Conservation (phyloP, 2,113 vertebrate genomes). For the Acanthochromis polyacanthus region DNA sequence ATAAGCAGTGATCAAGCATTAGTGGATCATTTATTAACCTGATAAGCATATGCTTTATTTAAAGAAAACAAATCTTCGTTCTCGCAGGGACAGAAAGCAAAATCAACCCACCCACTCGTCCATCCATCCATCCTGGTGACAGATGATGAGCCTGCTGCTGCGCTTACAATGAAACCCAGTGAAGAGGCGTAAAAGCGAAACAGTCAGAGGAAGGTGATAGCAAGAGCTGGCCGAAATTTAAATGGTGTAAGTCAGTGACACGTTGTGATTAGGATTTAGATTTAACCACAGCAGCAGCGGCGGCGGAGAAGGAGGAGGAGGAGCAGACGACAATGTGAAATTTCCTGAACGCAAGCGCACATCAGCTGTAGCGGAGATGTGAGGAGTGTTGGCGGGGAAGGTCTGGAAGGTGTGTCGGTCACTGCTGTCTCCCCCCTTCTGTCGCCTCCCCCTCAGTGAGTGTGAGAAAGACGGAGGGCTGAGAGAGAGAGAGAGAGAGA, state of each 20-base stretch:
- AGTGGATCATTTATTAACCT: too few relatives aligned
- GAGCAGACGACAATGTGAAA: slow-evolving; percentile 6
- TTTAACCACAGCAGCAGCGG: not conserved
- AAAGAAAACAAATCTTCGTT: too few relatives aligned
- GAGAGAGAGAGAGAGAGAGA: slow-evolving; percentile 43
- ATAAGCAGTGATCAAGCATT: not conserved
- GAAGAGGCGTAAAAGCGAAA: not conserved
- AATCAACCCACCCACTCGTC: not conserved
- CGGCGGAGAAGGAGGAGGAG: slow-evolving; percentile 1
- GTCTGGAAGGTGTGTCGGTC: slow-evolving; percentile 59
- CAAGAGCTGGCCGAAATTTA: not conserved
- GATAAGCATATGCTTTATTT: not conserved
- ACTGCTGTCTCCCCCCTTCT: slow-evolving; percentile 18
- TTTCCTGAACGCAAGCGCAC: slow-evolving; percentile 58
- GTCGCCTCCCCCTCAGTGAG: slow-evolving; percentile 8
- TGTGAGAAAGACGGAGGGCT: slow-evolving; percentile 9
- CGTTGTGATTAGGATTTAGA: not conserved
- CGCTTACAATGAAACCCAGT: not conserved
- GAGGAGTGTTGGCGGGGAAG: slow-evolving; percentile 22
- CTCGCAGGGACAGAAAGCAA: not conserved
- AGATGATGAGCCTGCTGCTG: slow-evolving; percentile 29
- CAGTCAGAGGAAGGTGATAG: too few relatives aligned
- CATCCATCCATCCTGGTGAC: slow-evolving; percentile 7
- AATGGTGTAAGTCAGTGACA: not conserved
- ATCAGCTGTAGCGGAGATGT: slow-evolving; percentile 35